A percentile compares a stretch with the other conserved stretches of the same genome.
phyloP scores from a whole-genome alignment of 2,888 invertebrate species.

The Archips xylosteana region DNA sequence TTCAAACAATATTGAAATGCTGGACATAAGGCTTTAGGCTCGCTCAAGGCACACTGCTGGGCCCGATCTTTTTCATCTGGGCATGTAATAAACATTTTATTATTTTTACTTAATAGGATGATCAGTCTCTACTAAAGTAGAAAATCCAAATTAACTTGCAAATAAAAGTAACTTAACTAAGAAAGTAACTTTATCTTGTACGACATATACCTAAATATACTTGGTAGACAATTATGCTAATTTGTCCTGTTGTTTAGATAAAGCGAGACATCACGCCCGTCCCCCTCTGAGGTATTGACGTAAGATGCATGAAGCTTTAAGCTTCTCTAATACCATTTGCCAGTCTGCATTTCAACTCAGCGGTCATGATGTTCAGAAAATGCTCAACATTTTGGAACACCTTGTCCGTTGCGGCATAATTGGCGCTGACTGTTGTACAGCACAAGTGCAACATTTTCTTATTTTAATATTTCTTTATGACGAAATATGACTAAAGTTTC shows the following conservation, averaged over 20 bases:
- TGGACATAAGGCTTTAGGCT: neutral
- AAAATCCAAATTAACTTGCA: neutral
- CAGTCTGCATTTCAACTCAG: neutral
- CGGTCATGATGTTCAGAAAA: neutral
- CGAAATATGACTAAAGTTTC: neutral
- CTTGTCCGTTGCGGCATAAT: neutral
- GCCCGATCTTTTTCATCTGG: neutral
- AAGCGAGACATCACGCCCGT: slow-evolving; percentile 65
- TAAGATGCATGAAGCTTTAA: slow-evolving; percentile 15
- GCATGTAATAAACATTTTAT: neutral
- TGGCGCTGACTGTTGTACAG: neutral
- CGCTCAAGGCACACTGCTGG: neutral
- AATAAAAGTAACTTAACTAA: neutral
- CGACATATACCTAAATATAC: no score
- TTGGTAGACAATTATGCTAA: slow-evolving; percentile 26
- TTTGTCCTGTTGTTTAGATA: slow-evolving; percentile 64
- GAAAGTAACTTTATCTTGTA: no score
- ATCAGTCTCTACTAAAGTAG: no score
- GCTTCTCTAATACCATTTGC: slow-evolving; percentile 14
- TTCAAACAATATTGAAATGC: neutral
- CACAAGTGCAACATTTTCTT: neutral
- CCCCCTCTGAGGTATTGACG: slow-evolving; percentile 62
- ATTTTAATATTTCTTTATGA: neutral
- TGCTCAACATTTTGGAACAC: neutral
- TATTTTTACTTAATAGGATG: no score